A percentile compares a stretch with the other conserved stretches of the same genome.
phyloP scores from a whole-genome alignment of 2,113 vertebrate genomes.

The Plecotus auritus region DNA sequence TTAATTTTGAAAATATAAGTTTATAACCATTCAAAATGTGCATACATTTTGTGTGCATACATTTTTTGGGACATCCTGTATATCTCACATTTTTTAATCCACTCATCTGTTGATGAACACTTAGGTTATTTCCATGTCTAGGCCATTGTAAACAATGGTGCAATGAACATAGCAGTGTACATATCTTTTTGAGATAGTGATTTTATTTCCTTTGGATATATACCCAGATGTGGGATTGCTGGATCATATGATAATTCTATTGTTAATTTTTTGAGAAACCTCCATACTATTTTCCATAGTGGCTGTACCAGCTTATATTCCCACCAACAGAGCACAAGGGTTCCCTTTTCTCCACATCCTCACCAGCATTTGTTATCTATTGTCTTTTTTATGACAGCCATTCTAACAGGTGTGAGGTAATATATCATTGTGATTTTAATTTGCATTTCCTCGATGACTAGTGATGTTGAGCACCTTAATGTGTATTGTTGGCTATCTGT shows the following conservation, averaged over 20 bases:
- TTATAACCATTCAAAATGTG: too few species aligned
- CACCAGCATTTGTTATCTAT: neutral
- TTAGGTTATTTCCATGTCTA: neutral
- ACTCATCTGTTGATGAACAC: neutral
- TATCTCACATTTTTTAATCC: neutral
- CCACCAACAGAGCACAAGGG: neutral
- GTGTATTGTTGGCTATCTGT: neutral
- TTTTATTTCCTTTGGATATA: neutral
- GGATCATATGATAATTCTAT: neutral
- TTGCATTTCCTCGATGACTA: neutral
- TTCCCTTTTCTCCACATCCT: neutral
- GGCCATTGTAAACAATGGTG: neutral
- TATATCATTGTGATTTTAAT: neutral
- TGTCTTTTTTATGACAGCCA: neutral
- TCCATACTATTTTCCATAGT: neutral
- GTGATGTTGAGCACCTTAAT: neutral
- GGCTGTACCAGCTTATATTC: neutral
- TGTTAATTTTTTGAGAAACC: neutral
- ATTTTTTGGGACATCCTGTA: too few species aligned
- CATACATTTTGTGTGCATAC: neutral
- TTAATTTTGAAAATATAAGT: too few species aligned
- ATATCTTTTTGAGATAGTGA: neutral
- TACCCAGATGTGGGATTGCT: neutral
- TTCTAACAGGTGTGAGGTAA: neutral
- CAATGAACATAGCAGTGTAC: neutral